These are phyloP conservation scores for Icerya purchasi DNA, from an alignment of 2,888 invertebrate species.

Conservation along the genomic window DNA sequence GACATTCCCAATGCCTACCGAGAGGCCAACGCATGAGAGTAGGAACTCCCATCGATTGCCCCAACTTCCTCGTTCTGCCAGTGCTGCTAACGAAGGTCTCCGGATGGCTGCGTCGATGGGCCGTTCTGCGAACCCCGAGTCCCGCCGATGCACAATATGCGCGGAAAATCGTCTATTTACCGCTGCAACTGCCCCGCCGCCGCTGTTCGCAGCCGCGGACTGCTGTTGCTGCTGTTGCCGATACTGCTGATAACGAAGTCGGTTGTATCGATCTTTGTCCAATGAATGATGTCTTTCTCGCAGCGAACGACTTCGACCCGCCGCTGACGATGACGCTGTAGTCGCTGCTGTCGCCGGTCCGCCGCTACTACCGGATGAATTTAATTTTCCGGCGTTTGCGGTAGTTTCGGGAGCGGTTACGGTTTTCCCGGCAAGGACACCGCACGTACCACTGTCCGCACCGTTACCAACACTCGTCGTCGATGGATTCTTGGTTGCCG, in stretches of 20 bases:
- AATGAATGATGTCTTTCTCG: slow-evolving; percentile 16
- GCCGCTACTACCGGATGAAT: neutral
- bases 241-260: neutral
- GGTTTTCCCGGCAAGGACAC: too few relatives aligned
- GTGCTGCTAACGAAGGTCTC: slow-evolving; percentile 22
- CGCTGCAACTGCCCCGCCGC: neutral
- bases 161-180: slow-evolving; percentile 20
- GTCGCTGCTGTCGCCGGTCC: neutral
- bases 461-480: too few relatives aligned
- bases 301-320: slow-evolving; percentile 19
- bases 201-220: too few relatives aligned
- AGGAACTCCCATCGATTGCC: slow-evolving; percentile 40
- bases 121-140: slow-evolving; percentile 20
- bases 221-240: neutral
- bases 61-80: slow-evolving; percentile 25
- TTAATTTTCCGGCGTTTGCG: too few relatives aligned
- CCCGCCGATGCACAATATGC: slow-evolving; percentile 21
- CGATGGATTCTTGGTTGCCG: too few relatives aligned
- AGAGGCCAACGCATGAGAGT: slow-evolving; percentile 59
- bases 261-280: slow-evolving; percentile 14
- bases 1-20: slow-evolving; percentile 66
- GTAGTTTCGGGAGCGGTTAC: too few relatives aligned
- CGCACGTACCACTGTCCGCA: too few relatives aligned
- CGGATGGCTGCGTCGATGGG: slow-evolving; percentile 22
- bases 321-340: too few relatives aligned